Evolutionary conservation across 2,113 vertebrate species (phyloP).

Genomic region (Ovis canadensis): DNA sequence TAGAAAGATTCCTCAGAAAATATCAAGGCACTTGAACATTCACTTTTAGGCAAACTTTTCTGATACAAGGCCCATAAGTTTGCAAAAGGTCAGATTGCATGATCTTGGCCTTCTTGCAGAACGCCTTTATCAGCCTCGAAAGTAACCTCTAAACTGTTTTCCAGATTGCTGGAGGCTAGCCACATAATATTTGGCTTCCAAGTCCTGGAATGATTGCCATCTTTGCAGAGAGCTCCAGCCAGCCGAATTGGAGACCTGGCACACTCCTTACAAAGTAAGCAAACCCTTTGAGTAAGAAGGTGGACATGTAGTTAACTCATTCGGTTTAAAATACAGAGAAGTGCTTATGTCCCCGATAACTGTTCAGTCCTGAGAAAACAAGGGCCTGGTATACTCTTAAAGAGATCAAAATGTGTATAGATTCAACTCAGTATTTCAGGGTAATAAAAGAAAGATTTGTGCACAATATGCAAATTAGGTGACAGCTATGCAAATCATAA

Average conservation of each 20-base stretch:
- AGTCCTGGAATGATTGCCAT: not conserved
- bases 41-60: not conserved
- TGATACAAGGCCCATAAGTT: not conserved
- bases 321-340: not conserved
- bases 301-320: not conserved
- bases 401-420: not conserved
- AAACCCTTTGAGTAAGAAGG: not conserved
- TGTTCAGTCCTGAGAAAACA: not conserved
- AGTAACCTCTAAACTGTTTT: constrained; percentile 39
- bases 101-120: not conserved
- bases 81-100: not conserved
- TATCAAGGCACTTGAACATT: not conserved
- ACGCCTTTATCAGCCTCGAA: constrained; percentile 22
- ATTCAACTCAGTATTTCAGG: not conserved
- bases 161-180: constrained; percentile 29
- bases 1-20: not conserved
- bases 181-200: not conserved
- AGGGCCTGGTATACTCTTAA: not conserved
- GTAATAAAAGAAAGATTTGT: constrained; percentile 27
- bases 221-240: not conserved
- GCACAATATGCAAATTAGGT: not conserved
- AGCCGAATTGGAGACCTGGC: not conserved
- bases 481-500: constrained; percentile 11
- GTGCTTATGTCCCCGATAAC: not conserved
- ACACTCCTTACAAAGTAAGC: not conserved